Percentiles rank a stretch among this genome's conserved stretches.
Conservation (phyloP, 1,140 invertebrate genomes). For the Anadara kagoshimensis region DNA sequence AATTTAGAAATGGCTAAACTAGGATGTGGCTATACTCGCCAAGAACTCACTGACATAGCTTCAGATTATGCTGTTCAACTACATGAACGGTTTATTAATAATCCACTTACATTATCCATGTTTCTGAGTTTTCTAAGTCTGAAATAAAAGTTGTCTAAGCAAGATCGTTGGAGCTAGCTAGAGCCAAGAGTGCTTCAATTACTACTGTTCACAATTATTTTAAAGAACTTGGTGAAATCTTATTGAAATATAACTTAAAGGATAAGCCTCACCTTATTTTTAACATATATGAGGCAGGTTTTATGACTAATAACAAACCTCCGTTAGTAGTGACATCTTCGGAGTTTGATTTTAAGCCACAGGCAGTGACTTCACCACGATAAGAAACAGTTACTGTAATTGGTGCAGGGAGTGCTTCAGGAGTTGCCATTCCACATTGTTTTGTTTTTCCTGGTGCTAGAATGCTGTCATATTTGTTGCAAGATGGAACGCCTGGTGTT, state of each 20-base stretch:
- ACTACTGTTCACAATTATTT: constrained; percentile 14
- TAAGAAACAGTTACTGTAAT: constrained; percentile 32
- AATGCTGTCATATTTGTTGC: not conserved
- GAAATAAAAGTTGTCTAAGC: constrained; percentile 10
- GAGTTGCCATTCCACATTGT: constrained; percentile 20
- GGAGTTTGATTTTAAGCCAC: constrained; percentile 15
- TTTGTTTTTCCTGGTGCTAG: constrained; percentile 25
- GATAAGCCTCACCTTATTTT: constrained; percentile 51
- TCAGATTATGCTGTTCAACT: constrained; percentile 14
- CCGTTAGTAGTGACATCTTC: constrained; percentile 22
- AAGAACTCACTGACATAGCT: too few relatives aligned
- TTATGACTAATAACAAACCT: constrained; percentile 39
- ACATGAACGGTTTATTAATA: not conserved
- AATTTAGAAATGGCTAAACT: constrained; percentile 1
- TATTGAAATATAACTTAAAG: constrained; percentile 43
- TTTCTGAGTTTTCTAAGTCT: constrained; percentile 17
- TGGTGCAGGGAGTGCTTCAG: constrained; percentile 48
- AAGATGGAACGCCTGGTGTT: constrained; percentile 15
- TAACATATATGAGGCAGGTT: constrained; percentile 38
- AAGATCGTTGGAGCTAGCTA: constrained; percentile 6
- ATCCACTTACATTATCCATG: constrained; percentile 21
- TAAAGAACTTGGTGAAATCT: constrained; percentile 10
- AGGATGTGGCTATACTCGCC: not conserved
- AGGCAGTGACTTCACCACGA: constrained; percentile 13
- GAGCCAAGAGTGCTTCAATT: constrained; percentile 20